Evolutionary conservation across 2,888 invertebrate species (phyloP), one percentile per base, ranked within the genome.

Genomic region (Oxytorus armatus): DNA sequence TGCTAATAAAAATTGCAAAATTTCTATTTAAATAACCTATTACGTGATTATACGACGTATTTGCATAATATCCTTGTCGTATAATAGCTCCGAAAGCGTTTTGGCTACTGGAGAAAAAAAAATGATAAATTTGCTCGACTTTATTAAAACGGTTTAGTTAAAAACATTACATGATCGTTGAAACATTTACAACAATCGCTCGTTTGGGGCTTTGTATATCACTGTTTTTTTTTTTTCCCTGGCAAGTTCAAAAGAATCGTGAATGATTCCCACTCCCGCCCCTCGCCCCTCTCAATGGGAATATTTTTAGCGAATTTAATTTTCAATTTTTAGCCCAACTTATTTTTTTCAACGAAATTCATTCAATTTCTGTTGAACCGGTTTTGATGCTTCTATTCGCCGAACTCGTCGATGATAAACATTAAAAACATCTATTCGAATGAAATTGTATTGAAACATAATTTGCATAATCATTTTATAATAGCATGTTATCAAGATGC

Each of bases 1-100:
- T 65, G 74, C 77, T 69, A 57, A 77, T 77, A 18, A 77, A 81
- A 77, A 63, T 69, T 81, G 74, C 73, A 70, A 81, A 81, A 81
- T 74, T 69, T 47, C 68, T 51, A 59, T 81, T 77, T 77, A 74
- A 81, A 81, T 77, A 74, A 77, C 51, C 16, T 55, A 72, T 69
- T n/a, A 18, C 49, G 29, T 21, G 55, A 61, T 77, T 74, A 69
- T 69, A 49, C 73, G 18, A 44, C 23, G 23, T 21, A 69, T 81
- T 81, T 74, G 47, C 57, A 68, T 79, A 53, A 76, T 66, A n/a
- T 25, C 10, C 36, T 76, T 57, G 14, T 66, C 65, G 25, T 36
- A n/a, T 42, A 5, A 49, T 51, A 36, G 36, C 57, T 1, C n/a
- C 36, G 33, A 11, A 0, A 14, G 44, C 55, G 16, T 36, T 47